Base-by-base conservation (phyloP, 2,888 invertebrate genomes). In the Yponomeuta evonymella region DNA sequence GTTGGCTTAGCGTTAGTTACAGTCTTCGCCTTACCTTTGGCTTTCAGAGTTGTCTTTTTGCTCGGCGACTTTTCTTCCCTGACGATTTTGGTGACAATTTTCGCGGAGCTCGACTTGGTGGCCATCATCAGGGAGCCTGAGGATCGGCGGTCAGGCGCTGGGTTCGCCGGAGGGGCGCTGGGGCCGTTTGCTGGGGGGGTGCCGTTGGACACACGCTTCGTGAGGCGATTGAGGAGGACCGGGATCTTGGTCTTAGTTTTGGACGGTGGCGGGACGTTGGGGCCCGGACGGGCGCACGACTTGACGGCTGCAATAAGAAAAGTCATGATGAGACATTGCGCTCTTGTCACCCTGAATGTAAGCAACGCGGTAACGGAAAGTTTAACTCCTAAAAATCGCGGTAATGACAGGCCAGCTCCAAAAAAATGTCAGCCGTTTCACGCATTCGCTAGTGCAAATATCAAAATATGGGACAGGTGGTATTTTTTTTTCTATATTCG, bases 91-190 rank as follows among this genome's bases (percentile, higher is more conserved):
- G 64, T 67, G 1, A 93, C 91, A 71, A 92, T 87, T 81, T 94
- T 94, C 0, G 94, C 94, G 0, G 93, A 92, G 75, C 94, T 94
- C 1, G 94, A 93, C 73, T 93, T 93, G 0, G 94, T 94, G 1
- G 94, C 93, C 75, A 90, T 93, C 81, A 94, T 94, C 48, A 91
- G 75, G 0, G 91, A 90, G 1, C 87, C 83, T 0, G 84, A 79
- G 1, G 79, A 71, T 70, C 80, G 84, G 2, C 81, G 76, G 29
- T 85, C 84, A 43, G 51, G 71, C 8, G 71, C 66, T 1, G 43
- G 66, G 43, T 43, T 43, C 43, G 43, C 43, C 8, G 43, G 43
- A 1, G 43, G 43, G 33, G 33, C 36, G 43, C 48, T 43, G 29
- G 43, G 15, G 48, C 23, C 51, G 23, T 23, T 43, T 43, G 43